phyloP scores from a whole-genome alignment of 2,113 vertebrate genomes.

The Trogon melanurus region DNA sequence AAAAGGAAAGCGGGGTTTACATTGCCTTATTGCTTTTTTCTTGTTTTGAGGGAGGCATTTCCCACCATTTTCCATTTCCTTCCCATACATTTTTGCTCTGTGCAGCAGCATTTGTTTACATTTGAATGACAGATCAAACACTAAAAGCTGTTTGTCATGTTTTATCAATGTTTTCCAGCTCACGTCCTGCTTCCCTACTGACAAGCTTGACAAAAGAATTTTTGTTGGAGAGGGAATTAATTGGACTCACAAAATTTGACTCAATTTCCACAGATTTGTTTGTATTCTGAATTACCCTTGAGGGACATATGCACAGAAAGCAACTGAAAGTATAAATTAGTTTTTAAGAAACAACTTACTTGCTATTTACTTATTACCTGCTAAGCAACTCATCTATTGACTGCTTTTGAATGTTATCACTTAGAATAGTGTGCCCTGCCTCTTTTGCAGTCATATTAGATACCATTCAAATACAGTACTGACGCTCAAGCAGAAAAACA shows the following conservation, averaged over 20 bases:
- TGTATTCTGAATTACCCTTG: background rate
- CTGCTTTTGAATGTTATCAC: background rate
- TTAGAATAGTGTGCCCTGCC: background rate
- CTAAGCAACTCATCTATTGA: background rate
- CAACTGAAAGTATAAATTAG: background rate
- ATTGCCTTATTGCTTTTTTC: background rate
- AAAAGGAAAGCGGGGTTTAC: background rate
- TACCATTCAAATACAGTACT: background rate
- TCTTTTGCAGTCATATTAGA: background rate
- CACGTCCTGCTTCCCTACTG: background rate
- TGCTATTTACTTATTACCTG: too few species aligned
- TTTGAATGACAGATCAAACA: conserved; percentile 24
- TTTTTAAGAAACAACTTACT: background rate
- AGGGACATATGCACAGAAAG: background rate
- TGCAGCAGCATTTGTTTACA: background rate
- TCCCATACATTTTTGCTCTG: background rate
- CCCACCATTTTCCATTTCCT: background rate
- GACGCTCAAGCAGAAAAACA: background rate
- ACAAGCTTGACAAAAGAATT: conserved; percentile 3
- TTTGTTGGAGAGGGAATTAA: background rate
- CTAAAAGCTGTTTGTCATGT: conserved; percentile 18
- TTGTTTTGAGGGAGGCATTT: background rate
- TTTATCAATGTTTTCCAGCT: conserved; percentile 46
- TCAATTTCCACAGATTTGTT: background rate
- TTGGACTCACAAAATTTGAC: background rate